These are phyloP conservation scores for Pangasius larnaudii DNA, from an alignment of 2,797 vertebrate species.

Conservation along the genomic window DNA sequence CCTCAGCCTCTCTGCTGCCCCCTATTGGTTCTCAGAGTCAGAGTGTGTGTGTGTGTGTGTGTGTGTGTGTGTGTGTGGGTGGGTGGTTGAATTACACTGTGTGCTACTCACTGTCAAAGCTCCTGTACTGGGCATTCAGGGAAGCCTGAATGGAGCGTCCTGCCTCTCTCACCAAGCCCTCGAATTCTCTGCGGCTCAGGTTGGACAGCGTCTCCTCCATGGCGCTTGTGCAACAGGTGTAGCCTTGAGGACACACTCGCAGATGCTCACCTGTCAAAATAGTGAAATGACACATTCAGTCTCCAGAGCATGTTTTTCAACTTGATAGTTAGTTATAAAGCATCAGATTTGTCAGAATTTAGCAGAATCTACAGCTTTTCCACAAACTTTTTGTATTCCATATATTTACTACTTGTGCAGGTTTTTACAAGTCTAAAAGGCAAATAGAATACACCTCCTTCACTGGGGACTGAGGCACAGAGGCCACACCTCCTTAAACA, in stretches of 20 bases:
- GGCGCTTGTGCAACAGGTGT: slow-evolving; percentile 94
- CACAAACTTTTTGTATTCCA: background rate
- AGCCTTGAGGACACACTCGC: slow-evolving; percentile 92
- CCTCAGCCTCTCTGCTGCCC: background rate
- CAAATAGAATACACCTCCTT: background rate
- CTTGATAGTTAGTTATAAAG: background rate
- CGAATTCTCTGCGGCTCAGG: slow-evolving; percentile 86
- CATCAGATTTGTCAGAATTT: background rate
- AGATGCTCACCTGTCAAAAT: slow-evolving; percentile 88
- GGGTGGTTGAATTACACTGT: background rate
- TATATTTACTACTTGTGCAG: background rate
- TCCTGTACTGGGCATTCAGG: slow-evolving; percentile 82
- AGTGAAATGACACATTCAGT: background rate
- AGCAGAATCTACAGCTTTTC: background rate
- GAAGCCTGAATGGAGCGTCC: slow-evolving; percentile 80
- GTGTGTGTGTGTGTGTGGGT: background rate
- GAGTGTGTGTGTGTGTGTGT: background rate
- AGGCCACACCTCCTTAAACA: background rate
- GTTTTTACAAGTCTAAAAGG: background rate
- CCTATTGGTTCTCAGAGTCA: background rate
- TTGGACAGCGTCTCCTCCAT: slow-evolving; percentile 92
- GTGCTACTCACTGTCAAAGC: slow-evolving; percentile 86
- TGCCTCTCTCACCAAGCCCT: slow-evolving; percentile 82
- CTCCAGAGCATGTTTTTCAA: background rate
- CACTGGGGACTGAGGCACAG: background rate